Evolutionary conservation across 2,888 invertebrate species (phyloP), one percentile per base, ranked within the genome.

Genomic region (Hirtodrosophila duncani): DNA sequence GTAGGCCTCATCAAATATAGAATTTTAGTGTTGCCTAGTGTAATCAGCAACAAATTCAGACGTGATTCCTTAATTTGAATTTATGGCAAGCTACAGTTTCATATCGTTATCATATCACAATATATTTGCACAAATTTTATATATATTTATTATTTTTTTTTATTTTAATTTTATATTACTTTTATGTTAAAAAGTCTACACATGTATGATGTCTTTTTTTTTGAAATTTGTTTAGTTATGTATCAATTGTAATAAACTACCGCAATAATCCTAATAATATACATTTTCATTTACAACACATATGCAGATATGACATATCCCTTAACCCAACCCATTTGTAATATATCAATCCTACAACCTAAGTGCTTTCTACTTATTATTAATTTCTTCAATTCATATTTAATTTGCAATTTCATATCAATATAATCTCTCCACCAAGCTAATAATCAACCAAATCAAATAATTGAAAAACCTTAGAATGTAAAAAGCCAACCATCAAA

Each of bases 401-500:
- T 45, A 53, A 20, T 46, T 44, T 42, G 45, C 53, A 29, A 80
- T 23, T 44, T 37, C 44, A 59, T 56, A 27, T 49, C 67, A 66
- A 55, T 67, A 60, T 59, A 81, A 78, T 75, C 49, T 59, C 43
- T 59, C 71, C 64, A 68, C 66, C 64, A 60, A 71, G 62, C 80
- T 80, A 72, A 80, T 80, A 49, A 65, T 67, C 44, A 61, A 64
- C 53, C 70, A 66, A 67, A n/a, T 21, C 24, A 41, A 65, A 41
- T 51, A 29, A 41, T 33, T 45, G 53, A 7, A 20, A 51, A 59
- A 36, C 53, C 65, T 65, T 45, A 34, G 56, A 57, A 50, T 60
- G 52, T 58, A 75, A 67, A 63, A 72, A 67, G 53, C 67, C 46
- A 48, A 52, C 55, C 58, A 58, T 36, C 17, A 29, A 60, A 56